Evolutionary conservation across 2,888 invertebrate genomes (phyloP), one percentile per base, ranked within the genome.

Genomic region (Catocala fraxini): DNA sequence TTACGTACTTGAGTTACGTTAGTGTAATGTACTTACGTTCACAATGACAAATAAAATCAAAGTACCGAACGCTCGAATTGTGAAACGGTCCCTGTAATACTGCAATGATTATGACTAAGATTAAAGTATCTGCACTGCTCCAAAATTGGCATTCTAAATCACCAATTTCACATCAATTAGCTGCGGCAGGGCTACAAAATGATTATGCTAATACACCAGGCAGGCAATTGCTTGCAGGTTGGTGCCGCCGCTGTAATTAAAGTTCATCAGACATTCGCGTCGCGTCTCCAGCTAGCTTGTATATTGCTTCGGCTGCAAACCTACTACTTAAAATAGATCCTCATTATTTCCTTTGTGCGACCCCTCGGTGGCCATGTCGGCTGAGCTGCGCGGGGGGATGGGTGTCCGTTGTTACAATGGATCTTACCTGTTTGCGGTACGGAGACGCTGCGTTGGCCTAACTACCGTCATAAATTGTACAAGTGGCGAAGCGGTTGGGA

Each of bases 391-490:
- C 63, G 67, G 59, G 76, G 63, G 77, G 66, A 58, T 68, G 70
- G 68, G 73, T 54, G 71, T 69, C 63, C 69, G 59, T 51, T 39
- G 51, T 59, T 79, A 78, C 67, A 76, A 68, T 77, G 75, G 76
- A 62, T 65, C 67, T 67, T 83, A 88, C 86, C 86, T 85, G 86
- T 80, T 83, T 81, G 82, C 79, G 79, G 81, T 76, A 77, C 65
- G 73, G 73, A 75, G 80, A 69, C 78, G 83, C 84, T 84, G 80
- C 82, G 82, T 82, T 87, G 79, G 85, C 83, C 83, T 88, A 89
- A 89, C 87, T 89, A 85, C 86, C 81, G 76, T 81, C 83, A 89
- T 91, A 89, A 90, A 90, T 89, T 86, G 81, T 84, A 81, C 82
- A 83, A 85, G 84, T 86, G 85, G 87, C 81, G 84, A 85, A 85